Conservation (phyloP, 2,113 vertebrate genomes). For the Tragelaphus buxtoni region DNA sequence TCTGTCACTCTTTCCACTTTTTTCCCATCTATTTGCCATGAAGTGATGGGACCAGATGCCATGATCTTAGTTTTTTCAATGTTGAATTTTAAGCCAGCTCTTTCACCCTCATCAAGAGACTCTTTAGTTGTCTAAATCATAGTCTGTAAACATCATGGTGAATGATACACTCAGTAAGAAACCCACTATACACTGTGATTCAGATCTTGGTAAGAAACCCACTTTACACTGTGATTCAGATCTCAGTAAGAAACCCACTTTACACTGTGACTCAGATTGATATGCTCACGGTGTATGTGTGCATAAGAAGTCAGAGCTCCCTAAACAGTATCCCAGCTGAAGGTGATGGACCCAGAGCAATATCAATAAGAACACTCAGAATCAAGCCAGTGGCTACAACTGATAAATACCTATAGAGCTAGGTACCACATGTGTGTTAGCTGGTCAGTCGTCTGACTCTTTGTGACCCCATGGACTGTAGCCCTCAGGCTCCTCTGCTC, state of each 20-base stretch:
- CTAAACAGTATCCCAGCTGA: background rate
- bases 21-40: background rate
- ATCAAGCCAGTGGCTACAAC: background rate
- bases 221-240: background rate
- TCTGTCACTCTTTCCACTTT: background rate
- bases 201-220: background rate
- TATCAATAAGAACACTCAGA: background rate
- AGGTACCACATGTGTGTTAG: background rate
- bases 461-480: background rate
- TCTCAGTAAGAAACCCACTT: background rate
- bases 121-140: background rate
- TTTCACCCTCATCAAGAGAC: background rate
- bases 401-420: background rate
- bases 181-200: background rate
- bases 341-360: background rate
- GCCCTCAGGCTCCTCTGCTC: background rate
- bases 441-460: background rate
- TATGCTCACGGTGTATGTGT: background rate
- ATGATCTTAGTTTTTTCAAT: background rate
- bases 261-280: background rate
- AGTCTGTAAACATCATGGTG: background rate
- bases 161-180: background rate
- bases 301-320: background rate
- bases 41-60: background rate
- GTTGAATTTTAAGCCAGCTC: background rate